A percentile compares a stretch with the other conserved stretches of the same genome.
Conservation (phyloP, 2,888 invertebrate species). For the Nemotelus nigrinus region DNA sequence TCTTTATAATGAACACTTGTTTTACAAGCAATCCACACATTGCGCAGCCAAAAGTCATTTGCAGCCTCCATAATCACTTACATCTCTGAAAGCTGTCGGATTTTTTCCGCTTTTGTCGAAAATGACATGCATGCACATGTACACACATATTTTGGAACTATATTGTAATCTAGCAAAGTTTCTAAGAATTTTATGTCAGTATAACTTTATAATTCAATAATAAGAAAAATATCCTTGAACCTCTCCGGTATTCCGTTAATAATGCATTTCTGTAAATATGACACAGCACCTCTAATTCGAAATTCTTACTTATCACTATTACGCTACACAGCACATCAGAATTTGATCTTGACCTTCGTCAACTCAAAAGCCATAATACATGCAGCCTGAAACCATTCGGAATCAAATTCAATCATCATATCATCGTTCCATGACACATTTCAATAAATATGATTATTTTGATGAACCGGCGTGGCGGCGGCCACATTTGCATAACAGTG, state of each 20-base stretch:
- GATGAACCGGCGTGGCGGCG: neutral
- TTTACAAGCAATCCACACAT: too few relatives aligned
- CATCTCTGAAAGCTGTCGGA: too few relatives aligned
- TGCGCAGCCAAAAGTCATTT: too few relatives aligned
- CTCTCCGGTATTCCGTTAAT: neutral
- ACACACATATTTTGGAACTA: too few relatives aligned
- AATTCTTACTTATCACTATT: neutral
- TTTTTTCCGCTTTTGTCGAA: too few relatives aligned
- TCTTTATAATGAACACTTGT: too few relatives aligned
- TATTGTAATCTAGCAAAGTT: neutral
- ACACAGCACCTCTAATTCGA: too few relatives aligned
- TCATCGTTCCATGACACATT: neutral
- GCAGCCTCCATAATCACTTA: too few relatives aligned
- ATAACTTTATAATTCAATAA: neutral
- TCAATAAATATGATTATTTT: neutral
- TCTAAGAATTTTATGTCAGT: neutral
- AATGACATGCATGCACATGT: too few relatives aligned
- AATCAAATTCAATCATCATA: neutral
- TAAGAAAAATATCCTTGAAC: neutral
- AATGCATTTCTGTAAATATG: too few relatives aligned
- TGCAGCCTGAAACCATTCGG: too few relatives aligned
- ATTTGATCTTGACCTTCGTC: constrained; percentile 18
- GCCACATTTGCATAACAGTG: too few relatives aligned
- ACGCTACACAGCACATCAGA: neutral
- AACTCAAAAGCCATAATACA: neutral